phyloP scores from a whole-genome alignment of 1,140 invertebrate genomes.

The Papilio polyxenes region DNA sequence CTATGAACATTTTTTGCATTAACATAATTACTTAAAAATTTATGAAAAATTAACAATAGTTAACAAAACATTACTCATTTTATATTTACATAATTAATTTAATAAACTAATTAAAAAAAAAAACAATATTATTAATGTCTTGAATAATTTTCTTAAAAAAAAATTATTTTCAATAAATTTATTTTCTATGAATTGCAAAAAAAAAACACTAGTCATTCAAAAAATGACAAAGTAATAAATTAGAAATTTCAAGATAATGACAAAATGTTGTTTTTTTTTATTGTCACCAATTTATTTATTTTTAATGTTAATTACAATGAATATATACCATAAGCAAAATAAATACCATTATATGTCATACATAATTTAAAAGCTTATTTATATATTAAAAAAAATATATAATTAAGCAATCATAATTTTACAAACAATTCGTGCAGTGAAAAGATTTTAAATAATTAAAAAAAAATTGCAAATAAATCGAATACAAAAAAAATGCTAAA shows the following conservation, averaged over 20 bases:
- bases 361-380: not conserved
- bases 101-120: conserved; percentile 1
- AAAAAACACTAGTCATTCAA: not conserved
- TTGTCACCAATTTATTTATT: not conserved
- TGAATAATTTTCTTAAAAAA: not conserved
- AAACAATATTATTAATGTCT: conserved; percentile 10
- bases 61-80: not conserved
- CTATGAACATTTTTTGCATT: conserved; percentile 9
- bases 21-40: not conserved
- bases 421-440: not conserved
- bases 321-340: not conserved
- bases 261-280: too few species aligned
- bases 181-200: not conserved
- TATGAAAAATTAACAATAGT: not conserved
- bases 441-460: not conserved
- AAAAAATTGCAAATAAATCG: not conserved
- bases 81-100: not conserved
- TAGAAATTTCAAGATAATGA: not conserved
- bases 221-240: not conserved
- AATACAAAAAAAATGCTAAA: not conserved
- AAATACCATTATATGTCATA: not conserved
- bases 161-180: too few species aligned
- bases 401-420: not conserved
- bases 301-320: not conserved
- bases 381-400: not conserved